phyloP scores from a whole-genome alignment of 2,888 invertebrate species.

The Eremobia ochroleuca region DNA sequence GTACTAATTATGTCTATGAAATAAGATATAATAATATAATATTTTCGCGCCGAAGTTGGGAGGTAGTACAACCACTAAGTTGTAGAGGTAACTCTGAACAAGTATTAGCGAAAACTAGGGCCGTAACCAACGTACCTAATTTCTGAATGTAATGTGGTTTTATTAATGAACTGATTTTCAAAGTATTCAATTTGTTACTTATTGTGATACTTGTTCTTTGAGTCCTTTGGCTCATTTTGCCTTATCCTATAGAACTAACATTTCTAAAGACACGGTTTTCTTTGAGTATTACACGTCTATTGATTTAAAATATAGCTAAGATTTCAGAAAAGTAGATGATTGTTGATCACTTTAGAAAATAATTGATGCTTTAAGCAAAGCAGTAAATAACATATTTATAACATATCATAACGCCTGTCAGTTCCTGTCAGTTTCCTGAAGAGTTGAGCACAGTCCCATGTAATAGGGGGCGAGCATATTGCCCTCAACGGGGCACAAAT shows the following conservation, averaged over 20 bases:
- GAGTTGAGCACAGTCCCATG: no score
- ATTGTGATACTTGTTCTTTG: background rate
- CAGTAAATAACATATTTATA: no score
- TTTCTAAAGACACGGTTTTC: background rate
- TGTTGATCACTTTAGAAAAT: background rate
- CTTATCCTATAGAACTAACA: background rate
- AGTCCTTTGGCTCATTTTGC: background rate
- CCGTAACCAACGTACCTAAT: conserved; percentile 46
- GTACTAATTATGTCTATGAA: conserved; percentile 35
- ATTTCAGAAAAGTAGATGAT: background rate
- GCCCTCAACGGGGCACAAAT: no score
- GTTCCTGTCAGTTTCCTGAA: no score
- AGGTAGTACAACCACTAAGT: conserved; percentile 29
- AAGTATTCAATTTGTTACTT: conserved; percentile 28
- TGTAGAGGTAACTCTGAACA: conserved; percentile 36
- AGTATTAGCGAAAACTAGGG: conserved; percentile 29
- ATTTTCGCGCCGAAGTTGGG: conserved; percentile 41
- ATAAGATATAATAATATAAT: no score
- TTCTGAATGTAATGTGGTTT: conserved; percentile 41
- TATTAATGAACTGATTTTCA: conserved; percentile 19
- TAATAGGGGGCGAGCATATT: no score
- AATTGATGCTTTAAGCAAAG: background rate
- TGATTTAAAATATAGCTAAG: background rate
- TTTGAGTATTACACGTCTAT: background rate
- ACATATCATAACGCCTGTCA: no score